A percentile compares a stretch with the other conserved stretches of the same genome.
phyloP scores from a whole-genome alignment of 2,113 vertebrate species.

The Alouatta palliata region DNA sequence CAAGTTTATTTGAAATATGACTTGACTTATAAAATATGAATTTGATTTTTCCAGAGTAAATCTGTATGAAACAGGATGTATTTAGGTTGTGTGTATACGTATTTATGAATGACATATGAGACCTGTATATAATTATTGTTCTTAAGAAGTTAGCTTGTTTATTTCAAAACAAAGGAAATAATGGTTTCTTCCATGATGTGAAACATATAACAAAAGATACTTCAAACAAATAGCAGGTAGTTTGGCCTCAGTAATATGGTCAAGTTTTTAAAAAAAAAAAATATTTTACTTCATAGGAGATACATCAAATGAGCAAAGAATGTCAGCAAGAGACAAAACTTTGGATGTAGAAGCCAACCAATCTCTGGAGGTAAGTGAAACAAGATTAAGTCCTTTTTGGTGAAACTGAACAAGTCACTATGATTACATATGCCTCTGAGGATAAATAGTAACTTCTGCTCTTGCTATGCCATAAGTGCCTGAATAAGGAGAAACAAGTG shows the following conservation, averaged over 20 bases:
- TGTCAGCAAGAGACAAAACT: constrained; percentile 77
- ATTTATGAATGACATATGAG: constrained; percentile 22
- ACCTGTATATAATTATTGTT: not conserved
- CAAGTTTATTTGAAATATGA: constrained; percentile 34
- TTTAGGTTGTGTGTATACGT: not conserved
- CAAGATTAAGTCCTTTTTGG: not conserved
- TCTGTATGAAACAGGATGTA: not conserved
- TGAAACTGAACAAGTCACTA: not conserved
- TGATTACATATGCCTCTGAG: not conserved
- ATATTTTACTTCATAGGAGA: constrained; percentile 85
- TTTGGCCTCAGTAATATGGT: not conserved
- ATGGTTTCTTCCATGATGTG: not conserved
- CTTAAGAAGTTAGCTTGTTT: constrained; percentile 37
- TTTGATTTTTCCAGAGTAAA: constrained; percentile 46
- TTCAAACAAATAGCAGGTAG: not conserved
- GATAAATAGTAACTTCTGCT: not conserved
- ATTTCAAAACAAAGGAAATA: constrained; percentile 18
- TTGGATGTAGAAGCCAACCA: constrained; percentile 83
- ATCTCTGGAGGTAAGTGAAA: constrained; percentile 86
- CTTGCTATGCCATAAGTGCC: not conserved
- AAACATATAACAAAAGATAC: not conserved
- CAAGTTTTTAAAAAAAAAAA: not conserved
- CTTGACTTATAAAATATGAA: constrained; percentile 10
- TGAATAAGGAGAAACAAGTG: not conserved
- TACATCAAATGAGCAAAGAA: constrained; percentile 85